These are phyloP conservation scores for Cryptotis parvus DNA, from an alignment of 2,113 vertebrate genomes.

Conservation along the genomic window DNA sequence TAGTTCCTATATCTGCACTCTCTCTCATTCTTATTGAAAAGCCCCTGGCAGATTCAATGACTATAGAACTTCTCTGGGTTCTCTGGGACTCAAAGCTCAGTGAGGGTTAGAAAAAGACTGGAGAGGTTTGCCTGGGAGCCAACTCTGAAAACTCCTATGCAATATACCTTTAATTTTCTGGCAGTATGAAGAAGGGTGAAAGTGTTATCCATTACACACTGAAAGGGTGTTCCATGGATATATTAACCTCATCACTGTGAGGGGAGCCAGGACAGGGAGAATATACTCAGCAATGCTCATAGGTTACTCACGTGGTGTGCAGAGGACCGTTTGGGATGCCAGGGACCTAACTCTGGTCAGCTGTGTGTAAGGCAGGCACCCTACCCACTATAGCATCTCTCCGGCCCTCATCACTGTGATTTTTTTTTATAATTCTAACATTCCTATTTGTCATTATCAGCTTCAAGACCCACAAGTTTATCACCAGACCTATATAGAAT, in stretches of 20 bases:
- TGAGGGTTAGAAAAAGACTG: no score
- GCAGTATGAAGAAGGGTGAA: conserved; percentile 89
- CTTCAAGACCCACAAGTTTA: conserved; percentile 90
- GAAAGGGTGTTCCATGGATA: conserved; percentile 89
- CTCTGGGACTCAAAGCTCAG: not conserved
- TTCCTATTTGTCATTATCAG: conserved; percentile 91
- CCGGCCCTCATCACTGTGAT: conserved; percentile 85
- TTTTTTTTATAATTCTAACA: conserved; percentile 89
- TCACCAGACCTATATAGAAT: conserved; percentile 91
- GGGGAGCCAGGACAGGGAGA: no score
- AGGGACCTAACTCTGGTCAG: no score
- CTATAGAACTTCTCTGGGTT: not conserved
- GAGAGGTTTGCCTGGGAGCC: not conserved
- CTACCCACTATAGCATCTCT: no score
- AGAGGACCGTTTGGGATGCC: no score
- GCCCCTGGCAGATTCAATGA: not conserved
- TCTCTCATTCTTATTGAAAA: not conserved
- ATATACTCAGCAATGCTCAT: no score
- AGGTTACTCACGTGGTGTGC: no score
- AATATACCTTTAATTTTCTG: conserved; percentile 88
- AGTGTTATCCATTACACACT: conserved; percentile 87
- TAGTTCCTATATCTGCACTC: not conserved
- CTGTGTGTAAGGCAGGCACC: no score
- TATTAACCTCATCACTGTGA: conserved; percentile 89
- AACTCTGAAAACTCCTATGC: not conserved